Evolutionary conservation across 2,888 invertebrate genomes (phyloP).

Genomic region (Metallyticus violacea): DNA sequence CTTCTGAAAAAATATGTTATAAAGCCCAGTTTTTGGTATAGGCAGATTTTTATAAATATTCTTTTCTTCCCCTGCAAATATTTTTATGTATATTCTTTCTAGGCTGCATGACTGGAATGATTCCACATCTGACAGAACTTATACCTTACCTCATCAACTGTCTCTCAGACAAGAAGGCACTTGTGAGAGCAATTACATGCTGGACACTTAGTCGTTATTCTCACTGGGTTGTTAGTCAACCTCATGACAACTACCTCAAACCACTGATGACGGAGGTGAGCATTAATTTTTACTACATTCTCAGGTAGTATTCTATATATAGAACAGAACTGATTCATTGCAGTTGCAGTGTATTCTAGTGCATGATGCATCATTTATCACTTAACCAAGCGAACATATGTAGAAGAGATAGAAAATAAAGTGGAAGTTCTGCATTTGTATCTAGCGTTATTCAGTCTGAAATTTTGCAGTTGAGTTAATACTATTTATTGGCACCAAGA

Average conservation of each 20-base stretch:
- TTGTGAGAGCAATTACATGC: constrained; percentile 97
- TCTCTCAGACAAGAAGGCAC: constrained; percentile 89
- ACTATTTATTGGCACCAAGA: too few relatives aligned
- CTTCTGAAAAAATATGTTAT: too few relatives aligned
- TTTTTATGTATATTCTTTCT: constrained; percentile 27
- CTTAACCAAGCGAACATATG: too few relatives aligned
- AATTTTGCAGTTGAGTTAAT: too few relatives aligned
- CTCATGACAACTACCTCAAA: constrained; percentile 89
- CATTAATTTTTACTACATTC: background rate
- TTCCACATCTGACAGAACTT: constrained; percentile 91
- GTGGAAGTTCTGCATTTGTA: too few relatives aligned
- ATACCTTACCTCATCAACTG: constrained; percentile 94
- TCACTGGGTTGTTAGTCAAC: constrained; percentile 96
- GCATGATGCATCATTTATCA: too few relatives aligned
- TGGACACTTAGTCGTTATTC: constrained; percentile 98
- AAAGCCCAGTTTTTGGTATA: too few relatives aligned
- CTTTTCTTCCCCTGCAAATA: background rate
- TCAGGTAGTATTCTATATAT: too few relatives aligned
- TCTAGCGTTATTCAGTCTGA: too few relatives aligned
- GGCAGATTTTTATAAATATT: background rate
- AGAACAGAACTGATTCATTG: too few relatives aligned
- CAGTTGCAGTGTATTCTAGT: too few relatives aligned
- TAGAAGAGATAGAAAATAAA: too few relatives aligned
- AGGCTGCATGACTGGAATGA: constrained; percentile 95
- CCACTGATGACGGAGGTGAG: constrained; percentile 88